Base-by-base conservation (phyloP, 64 coral and sea anemone genomes). In the Montipora sp. region DNA sequence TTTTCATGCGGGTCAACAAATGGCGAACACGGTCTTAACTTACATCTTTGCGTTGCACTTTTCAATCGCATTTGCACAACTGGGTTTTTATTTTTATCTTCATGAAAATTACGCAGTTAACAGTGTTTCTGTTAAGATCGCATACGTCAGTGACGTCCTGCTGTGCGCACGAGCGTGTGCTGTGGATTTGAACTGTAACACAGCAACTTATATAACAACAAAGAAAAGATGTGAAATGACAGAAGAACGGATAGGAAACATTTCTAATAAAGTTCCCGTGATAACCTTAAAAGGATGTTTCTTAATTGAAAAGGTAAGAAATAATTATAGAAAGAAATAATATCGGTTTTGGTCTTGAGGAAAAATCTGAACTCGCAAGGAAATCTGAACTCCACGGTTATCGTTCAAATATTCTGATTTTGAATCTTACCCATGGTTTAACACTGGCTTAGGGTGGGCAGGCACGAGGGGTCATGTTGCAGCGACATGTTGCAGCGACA, bases 281-380 rank as follows among this genome's bases (percentile, higher is more conserved):
- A 24, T 15, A 1, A 43, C 3, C 51, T 20, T 11, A 14, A 36
- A 51, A 81, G 79, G 53, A 14, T 14, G 22, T 23, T 36, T 44
- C 57, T 59, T 81, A 23, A 81, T 81, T 59, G 57, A 55, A 81
- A 81, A 81, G 79, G 79, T 81, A 60, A 60, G 79, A 5, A 27
- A 27, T n/a, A n/a, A n/a, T 27, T 27, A 27, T 27, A 27, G 27
- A 27, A 27, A 27, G 27, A 27, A 27, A 27, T 27, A 27, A 27
- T 27, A 27, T 27, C 27, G 27, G 1, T 27, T 27, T 27, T 27
- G 27, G 27, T 27, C 27, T 27, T 27, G 27, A 27, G 27, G 27
- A 27, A 27, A 27, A 27, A 27, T 27, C 24, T 24, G 24, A 0
- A 24, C 24, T 24, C 24, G 24, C 24, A 1, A 24, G 24, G 24